Percentiles rank a stretch among this genome's conserved stretches.
Evolutionary conservation across 2,113 vertebrate species (phyloP).

Genomic region (Etia nguti): DNA sequence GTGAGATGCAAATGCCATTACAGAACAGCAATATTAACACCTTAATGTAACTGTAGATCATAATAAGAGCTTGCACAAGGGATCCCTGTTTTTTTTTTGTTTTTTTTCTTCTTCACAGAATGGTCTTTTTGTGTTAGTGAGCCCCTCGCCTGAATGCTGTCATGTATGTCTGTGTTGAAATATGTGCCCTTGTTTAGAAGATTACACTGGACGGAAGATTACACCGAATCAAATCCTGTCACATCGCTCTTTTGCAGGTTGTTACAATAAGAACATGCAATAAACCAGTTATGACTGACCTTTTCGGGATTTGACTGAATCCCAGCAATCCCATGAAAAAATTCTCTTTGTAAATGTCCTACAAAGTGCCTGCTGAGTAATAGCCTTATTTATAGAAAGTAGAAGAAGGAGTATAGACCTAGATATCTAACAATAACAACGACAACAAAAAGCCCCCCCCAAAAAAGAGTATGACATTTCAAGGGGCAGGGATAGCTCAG

Average conservation of each 20-base stretch:
- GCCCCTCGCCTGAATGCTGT: background rate
- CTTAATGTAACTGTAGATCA: background rate
- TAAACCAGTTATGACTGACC: background rate
- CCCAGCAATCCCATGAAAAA: background rate
- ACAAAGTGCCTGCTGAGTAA: background rate
- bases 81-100: background rate
- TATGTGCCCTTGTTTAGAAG: conserved; percentile 10
- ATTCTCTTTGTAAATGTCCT: background rate
- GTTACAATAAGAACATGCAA: background rate
- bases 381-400: background rate
- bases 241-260: conserved; percentile 22
- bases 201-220: background rate
- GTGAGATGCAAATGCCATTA: background rate
- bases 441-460: background rate
- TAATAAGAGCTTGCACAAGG: background rate
- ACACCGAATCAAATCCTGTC: background rate
- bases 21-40: background rate
- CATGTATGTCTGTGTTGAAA: background rate
- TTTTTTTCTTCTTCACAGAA: background rate
- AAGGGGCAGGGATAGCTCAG: too few species aligned
- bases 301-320: background rate
- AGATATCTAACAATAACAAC: background rate
- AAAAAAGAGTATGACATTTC: background rate
- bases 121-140: background rate
- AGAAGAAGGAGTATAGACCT: background rate